Percentiles rank a stretch among this genome's conserved stretches.
Evolutionary conservation across 2,113 vertebrate genomes (phyloP).

Genomic region (Promerops cafer): DNA sequence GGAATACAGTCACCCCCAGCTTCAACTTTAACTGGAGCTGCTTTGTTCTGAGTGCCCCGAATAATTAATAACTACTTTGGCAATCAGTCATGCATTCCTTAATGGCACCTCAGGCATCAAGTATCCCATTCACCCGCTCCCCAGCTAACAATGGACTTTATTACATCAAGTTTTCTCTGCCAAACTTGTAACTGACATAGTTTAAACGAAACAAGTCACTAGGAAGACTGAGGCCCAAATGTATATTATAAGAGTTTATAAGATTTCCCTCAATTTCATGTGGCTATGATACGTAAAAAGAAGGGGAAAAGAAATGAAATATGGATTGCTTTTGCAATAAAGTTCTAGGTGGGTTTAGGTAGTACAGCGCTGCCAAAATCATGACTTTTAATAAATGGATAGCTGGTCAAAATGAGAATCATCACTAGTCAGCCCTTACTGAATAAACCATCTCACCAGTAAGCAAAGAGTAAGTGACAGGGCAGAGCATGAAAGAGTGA

Average conservation of each 20-base stretch:
- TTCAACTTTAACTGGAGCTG: conserved; percentile 54
- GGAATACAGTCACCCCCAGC: conserved; percentile 29
- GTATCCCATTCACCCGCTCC: conserved; percentile 58
- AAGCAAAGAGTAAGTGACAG: neutral
- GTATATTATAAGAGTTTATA: neutral
- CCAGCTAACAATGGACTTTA: conserved; percentile 59
- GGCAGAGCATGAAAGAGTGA: neutral
- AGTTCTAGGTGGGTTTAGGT: neutral
- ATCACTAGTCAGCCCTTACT: neutral
- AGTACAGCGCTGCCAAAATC: neutral
- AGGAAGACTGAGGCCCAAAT: conserved; percentile 13
- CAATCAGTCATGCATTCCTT: conserved; percentile 80
- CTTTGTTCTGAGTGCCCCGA: conserved; percentile 71
- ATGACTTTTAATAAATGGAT: conserved; percentile 7
- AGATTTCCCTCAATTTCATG: neutral
- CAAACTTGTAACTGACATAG: conserved; percentile 52
- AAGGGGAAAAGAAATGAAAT: neutral
- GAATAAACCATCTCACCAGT: neutral
- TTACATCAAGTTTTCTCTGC: conserved; percentile 16
- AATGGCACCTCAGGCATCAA: conserved; percentile 75
- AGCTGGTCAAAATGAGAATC: conserved; percentile 4
- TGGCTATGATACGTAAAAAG: neutral
- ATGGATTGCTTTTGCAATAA: neutral
- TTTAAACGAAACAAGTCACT: conserved; percentile 32
- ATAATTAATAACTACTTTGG: conserved; percentile 79